Evolutionary conservation across 2,113 vertebrate species (phyloP), one percentile per base, ranked within the genome.

Genomic region (Castor canadensis): DNA sequence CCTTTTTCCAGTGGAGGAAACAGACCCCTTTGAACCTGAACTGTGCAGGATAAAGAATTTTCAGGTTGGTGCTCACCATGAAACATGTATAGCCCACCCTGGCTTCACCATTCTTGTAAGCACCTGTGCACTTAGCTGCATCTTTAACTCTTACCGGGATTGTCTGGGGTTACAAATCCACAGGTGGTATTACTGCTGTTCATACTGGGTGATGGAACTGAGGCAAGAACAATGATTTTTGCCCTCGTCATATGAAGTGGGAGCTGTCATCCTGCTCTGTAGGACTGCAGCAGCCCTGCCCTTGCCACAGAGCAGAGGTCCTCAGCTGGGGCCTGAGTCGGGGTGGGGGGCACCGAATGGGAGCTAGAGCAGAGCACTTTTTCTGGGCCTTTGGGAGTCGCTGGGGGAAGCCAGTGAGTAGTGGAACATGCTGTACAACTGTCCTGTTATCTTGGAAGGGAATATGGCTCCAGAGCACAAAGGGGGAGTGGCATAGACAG

Each of bases 311-410:
- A 67, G 13, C 60, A 66, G 30, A 69, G n/a, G n/a, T 66, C 45
- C 10, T 26, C 4, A 2, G 17, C 0, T 11, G 11, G 13, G 40
- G 20, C 12, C 32, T 20, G 22, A 20, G 56, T 58, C 56, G 5
- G 22, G 56, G 19, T 1, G 35, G 5, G 35, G 20, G 35, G 26
- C 4, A 6, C 40, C 40, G n/a, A 28, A 30, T 9, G 38, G 26
- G 32, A 4, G 19, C 1, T 0, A 22, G 47, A 26, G 40, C 62
- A 28, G 58, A 49, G 10, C 4, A 0, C 16, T 2, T 24, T 19
- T 32, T 10, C 56, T 24, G 2, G 32, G 9, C 28, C n/a, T 26
- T 58, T 64, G 20, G 26, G 24, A 22, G n/a, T 40, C 54, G 73
- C 43, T 20, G 24, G 35, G 66, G 5, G 81, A 66, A 28, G 28